Conservation (phyloP, 92 coral and sea anemone species). For the Porites rus region DNA sequence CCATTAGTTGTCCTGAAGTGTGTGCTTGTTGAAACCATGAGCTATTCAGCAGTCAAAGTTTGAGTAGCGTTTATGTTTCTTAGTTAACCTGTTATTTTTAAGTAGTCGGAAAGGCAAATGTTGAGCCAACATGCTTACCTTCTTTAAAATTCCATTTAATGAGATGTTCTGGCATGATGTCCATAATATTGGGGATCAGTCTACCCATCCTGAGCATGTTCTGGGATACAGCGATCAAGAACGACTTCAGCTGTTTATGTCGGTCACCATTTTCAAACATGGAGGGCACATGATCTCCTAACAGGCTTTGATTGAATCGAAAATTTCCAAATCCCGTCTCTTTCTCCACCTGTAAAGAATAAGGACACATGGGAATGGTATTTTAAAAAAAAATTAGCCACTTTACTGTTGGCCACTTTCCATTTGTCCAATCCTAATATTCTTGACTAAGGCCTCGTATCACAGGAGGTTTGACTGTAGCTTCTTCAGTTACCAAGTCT, state of each 20-base stretch:
- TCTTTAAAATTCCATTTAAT: slow-evolving; percentile 90
- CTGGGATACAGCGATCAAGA: slow-evolving; percentile 72
- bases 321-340: slow-evolving; percentile 90
- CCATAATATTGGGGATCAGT: slow-evolving; percentile 81
- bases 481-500: no score
- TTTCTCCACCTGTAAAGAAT: slow-evolving; percentile 66
- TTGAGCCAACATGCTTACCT: slow-evolving; percentile 35
- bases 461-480: neutral
- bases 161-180: slow-evolving; percentile 90
- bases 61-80: neutral
- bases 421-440: no score
- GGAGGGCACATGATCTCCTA: slow-evolving; percentile 80
- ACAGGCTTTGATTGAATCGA: slow-evolving; percentile 78
- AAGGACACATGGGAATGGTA: neutral
- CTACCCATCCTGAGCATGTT: slow-evolving; percentile 76
- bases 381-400: neutral
- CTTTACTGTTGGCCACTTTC: neutral
- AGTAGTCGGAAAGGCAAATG: no score
- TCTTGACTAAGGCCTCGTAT: neutral
- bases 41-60: neutral
- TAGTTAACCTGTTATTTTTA: no score
- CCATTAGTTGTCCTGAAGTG: no score
- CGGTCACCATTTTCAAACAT: slow-evolving; percentile 86
- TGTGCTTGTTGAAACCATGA: no score
- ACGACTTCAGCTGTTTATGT: slow-evolving; percentile 72